phyloP scores from a whole-genome alignment of 92 coral and sea anemone species.

The Muricea muricata region DNA sequence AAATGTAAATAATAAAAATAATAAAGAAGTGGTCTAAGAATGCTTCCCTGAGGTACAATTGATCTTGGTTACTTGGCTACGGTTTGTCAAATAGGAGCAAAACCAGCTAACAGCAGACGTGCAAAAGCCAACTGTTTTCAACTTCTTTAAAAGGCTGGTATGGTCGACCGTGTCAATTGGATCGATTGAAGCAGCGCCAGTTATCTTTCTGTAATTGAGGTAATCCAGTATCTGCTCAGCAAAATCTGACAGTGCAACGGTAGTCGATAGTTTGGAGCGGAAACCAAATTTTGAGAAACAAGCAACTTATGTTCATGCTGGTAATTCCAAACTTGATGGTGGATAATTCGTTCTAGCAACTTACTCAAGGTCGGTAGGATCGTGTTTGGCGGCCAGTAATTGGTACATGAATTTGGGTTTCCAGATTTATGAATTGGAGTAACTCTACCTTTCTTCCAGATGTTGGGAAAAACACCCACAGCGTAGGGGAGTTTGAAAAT shows the following conservation, averaged over 20 bases:
- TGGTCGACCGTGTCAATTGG: not conserved
- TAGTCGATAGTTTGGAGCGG: slow-evolving; percentile 16
- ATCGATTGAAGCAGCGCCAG: too few species aligned
- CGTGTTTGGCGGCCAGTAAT: slow-evolving; percentile 37
- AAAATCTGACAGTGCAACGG: too few species aligned
- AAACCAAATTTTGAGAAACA: slow-evolving; percentile 15
- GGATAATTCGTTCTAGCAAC: slow-evolving; percentile 24
- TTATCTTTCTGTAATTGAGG: too few species aligned
- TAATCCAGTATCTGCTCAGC: too few species aligned
- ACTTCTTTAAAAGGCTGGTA: not conserved
- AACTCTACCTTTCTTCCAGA: slow-evolving; percentile 19
- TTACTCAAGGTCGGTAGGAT: slow-evolving; percentile 23
- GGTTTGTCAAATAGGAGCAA: not conserved
- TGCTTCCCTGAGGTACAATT: too few species aligned
- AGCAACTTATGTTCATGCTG: slow-evolving; percentile 14
- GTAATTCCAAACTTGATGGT: slow-evolving; percentile 22
- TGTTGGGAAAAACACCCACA: slow-evolving; percentile 10
- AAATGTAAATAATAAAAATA: too few species aligned
- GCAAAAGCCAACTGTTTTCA: not conserved
- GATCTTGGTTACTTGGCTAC: too few species aligned
- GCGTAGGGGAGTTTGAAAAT: not conserved
- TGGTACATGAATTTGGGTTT: not conserved
- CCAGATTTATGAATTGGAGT: slow-evolving; percentile 42
- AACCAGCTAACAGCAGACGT: not conserved
- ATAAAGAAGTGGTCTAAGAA: too few species aligned